Conservation (phyloP, 2,888 invertebrate genomes). For the Gymnosoma rotundatum region DNA sequence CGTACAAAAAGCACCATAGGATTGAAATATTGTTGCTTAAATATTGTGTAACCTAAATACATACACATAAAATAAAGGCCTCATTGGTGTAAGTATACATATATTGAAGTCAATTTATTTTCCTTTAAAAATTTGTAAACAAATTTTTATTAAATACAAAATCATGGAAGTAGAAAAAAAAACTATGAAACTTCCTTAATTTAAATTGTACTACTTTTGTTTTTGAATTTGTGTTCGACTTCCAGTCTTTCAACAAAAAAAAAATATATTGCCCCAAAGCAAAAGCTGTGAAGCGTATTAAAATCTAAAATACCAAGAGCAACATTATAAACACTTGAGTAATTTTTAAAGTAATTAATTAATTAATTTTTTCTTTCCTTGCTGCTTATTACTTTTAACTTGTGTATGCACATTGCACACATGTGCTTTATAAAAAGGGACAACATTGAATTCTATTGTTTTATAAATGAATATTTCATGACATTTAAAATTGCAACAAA, state of each 20-base stretch:
- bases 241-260: conserved; percentile 12
- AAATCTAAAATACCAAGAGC: conserved; percentile 60
- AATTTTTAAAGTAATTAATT: conserved; percentile 50
- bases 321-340: conserved; percentile 71
- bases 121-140: neutral
- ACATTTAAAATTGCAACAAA: conserved; percentile 36
- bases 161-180: conserved; percentile 54
- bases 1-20: too few species aligned
- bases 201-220: conserved; percentile 53
- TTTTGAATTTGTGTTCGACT: conserved; percentile 25
- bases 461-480: conserved; percentile 31
- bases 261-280: conserved; percentile 10
- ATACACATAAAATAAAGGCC: too few species aligned
- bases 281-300: conserved; percentile 50
- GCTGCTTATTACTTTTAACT: neutral
- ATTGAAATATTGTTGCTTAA: too few species aligned
- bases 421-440: neutral
- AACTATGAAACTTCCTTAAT: conserved; percentile 58
- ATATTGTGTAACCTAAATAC: too few species aligned
- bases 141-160: conserved; percentile 29
- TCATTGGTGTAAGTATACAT: too few species aligned
- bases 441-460: conserved; percentile 43
- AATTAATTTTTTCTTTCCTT: neutral
- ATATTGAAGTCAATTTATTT: too few species aligned
- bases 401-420: neutral